Percentiles rank a stretch among this genome's conserved stretches.
phyloP scores from a whole-genome alignment of 2,888 invertebrate species.

The Oegoconia quadripuncta region DNA sequence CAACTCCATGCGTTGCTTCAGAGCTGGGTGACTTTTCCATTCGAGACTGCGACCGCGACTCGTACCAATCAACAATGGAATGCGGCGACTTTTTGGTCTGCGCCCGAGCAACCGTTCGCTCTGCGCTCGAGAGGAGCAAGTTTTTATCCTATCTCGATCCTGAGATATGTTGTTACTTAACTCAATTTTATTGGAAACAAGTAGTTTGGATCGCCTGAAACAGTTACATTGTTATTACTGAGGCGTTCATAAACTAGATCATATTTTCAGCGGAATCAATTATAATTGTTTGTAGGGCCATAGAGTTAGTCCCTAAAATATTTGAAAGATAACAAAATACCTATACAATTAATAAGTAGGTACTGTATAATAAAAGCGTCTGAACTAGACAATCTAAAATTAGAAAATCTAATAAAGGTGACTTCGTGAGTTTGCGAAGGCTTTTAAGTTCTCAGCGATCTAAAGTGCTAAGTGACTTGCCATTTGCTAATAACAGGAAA shows the following conservation, averaged over 20 bases:
- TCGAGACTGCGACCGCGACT: conserved; percentile 60
- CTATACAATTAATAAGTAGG: no score
- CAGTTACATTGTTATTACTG: conserved; percentile 35
- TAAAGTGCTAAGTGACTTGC: conserved; percentile 19
- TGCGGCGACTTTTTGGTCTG: conserved; percentile 68
- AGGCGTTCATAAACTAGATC: no score
- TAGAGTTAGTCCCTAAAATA: no score
- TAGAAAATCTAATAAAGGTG: no score
- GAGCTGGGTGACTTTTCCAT: conserved; percentile 60
- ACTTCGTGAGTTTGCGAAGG: conserved; percentile 8
- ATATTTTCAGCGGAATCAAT: no score
- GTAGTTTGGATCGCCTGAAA: conserved; percentile 43
- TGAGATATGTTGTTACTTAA: conserved; percentile 30
- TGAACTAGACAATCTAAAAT: no score
- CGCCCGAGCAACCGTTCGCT: conserved; percentile 17
- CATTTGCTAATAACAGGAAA: conserved; percentile 32
- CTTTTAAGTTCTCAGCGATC: conserved; percentile 13
- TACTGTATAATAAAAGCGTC: no score
- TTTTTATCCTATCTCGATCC: conserved; percentile 45
- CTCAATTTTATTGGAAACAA: conserved; percentile 50
- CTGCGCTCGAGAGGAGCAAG: conserved; percentile 40
- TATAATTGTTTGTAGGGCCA: no score
- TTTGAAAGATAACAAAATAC: no score
- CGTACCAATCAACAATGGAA: conserved; percentile 74
- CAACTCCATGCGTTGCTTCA: conserved; percentile 45